Conservation (phyloP, 2,797 vertebrate species). For the Margarornis squamiger region DNA sequence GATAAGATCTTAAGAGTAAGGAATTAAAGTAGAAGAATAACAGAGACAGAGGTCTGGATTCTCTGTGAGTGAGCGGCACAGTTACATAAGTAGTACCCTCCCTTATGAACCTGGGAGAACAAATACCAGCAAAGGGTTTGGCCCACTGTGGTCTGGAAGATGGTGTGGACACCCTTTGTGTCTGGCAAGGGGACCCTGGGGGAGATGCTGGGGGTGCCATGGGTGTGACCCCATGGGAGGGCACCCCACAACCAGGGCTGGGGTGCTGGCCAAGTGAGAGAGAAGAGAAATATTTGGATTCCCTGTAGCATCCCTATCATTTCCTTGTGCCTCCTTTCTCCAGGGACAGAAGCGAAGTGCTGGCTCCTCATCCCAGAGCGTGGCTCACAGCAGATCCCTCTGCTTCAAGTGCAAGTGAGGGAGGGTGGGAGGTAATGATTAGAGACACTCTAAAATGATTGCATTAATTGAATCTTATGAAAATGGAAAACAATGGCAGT, state of each 20-base stretch:
- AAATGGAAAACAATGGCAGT: conserved; percentile 51
- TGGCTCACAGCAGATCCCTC: not conserved
- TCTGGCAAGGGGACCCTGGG: not conserved
- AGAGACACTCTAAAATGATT: conserved; percentile 61
- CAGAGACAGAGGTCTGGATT: not conserved
- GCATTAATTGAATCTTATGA: conserved; percentile 52
- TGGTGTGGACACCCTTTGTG: not conserved
- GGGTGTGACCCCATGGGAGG: not conserved
- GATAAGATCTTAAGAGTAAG: not conserved
- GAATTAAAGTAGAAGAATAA: not conserved
- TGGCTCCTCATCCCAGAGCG: not conserved
- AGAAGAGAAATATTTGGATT: not conserved
- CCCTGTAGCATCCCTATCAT: not conserved
- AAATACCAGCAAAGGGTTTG: not conserved
- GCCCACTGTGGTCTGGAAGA: not conserved
- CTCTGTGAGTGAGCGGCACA: not conserved
- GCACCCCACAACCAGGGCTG: not conserved
- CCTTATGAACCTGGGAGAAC: not conserved
- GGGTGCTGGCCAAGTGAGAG: rapidly evolving
- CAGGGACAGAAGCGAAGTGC: not conserved
- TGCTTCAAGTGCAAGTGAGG: not conserved
- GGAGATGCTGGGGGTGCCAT: not conserved
- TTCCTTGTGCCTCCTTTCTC: not conserved
- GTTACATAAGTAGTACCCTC: not conserved
- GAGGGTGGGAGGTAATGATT: conserved; percentile 22